Conservation (phyloP, 2,113 vertebrate genomes). For the Andinoacara biseriatus region DNA sequence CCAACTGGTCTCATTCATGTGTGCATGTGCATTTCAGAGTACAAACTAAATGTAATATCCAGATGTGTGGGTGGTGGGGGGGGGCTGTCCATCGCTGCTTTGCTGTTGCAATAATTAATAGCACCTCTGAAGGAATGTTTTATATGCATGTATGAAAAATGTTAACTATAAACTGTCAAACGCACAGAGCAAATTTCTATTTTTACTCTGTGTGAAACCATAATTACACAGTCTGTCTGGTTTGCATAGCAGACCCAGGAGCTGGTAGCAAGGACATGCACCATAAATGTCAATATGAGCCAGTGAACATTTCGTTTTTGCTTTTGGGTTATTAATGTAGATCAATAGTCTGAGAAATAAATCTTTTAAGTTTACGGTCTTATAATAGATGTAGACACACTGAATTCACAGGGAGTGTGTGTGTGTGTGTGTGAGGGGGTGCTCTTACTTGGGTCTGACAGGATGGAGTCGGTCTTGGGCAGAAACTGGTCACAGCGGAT, state of each 20-base stretch:
- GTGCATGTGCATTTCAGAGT: background rate
- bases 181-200: conserved; percentile 9
- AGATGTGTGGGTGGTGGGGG: background rate
- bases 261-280: accelerated
- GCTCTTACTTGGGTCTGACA: conserved; percentile 96
- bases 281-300: background rate
- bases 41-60: background rate
- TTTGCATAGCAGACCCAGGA: background rate
- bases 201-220: background rate
- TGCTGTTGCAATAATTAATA: background rate
- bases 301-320: background rate
- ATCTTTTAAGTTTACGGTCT: background rate
- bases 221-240: background rate
- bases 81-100: background rate
- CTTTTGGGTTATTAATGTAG: background rate
- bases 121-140: conserved; percentile 7
- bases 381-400: background rate
- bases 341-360: background rate
- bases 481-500: conserved; percentile 99
- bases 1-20: background rate
- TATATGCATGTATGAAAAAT: background rate
- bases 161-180: conserved; percentile 11
- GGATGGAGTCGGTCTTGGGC: conserved; percentile 98
- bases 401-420: too few relatives aligned
- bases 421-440: too few relatives aligned